These are phyloP conservation scores for Eurytoma californica DNA, from an alignment of 2,888 invertebrate species.

Conservation along the genomic window DNA sequence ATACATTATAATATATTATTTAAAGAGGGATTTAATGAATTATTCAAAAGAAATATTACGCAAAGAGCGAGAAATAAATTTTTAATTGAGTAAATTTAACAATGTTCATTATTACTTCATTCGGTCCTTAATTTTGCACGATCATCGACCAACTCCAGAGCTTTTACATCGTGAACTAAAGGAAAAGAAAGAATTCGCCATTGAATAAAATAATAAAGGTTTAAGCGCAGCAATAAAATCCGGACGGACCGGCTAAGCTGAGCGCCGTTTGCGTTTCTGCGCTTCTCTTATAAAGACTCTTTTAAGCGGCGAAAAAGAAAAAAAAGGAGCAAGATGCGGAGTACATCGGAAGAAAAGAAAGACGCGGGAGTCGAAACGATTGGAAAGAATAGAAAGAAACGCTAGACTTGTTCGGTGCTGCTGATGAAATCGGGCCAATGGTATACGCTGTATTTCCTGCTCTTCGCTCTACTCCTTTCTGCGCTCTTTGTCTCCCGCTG, in stretches of 20 bases:
- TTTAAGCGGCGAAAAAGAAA: conserved; percentile 52
- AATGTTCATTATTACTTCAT: too few relatives aligned
- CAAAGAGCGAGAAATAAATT: too few relatives aligned
- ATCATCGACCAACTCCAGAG: too few relatives aligned
- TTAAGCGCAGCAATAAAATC: conserved; percentile 59
- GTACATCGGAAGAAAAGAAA: not conserved
- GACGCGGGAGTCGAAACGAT: conserved; percentile 27
- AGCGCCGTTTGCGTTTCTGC: conserved; percentile 3
- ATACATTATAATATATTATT: too few relatives aligned
- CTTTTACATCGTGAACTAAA: too few relatives aligned
- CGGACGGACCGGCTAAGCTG: conserved; percentile 48
- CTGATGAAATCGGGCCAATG: conserved; percentile 63
- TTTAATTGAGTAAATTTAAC: too few relatives aligned
- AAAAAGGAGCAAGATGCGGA: conserved; percentile 11
- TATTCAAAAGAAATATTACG: too few relatives aligned
- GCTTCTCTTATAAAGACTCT: conserved; percentile 54
- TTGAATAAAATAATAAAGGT: conserved; percentile 60
- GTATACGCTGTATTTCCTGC: conserved; percentile 53
- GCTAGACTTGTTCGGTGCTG: not conserved
- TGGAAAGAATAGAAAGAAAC: conserved; percentile 47
- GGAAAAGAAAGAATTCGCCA: conserved; percentile 53
- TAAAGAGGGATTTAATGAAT: too few relatives aligned
- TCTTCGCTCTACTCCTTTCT: not conserved
- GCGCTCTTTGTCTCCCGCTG: not conserved
- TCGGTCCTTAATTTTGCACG: too few relatives aligned